Conservation (phyloP, 2,888 invertebrate genomes). For the Melanophora roralis region DNA sequence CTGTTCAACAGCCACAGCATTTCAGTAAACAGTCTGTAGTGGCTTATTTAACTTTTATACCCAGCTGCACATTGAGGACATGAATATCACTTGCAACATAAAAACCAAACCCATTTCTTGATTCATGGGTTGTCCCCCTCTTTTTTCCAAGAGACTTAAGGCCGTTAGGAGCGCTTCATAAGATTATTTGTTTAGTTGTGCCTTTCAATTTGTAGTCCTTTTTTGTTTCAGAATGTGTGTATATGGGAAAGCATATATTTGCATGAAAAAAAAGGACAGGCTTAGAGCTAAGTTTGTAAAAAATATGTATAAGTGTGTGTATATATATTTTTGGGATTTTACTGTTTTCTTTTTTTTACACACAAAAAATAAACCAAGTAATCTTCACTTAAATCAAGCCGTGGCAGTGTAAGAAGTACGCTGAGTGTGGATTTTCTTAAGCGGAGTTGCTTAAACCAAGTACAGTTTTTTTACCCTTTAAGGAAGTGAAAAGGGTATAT, state of each 20-base stretch:
- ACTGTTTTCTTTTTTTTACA: too few species aligned
- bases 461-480: too few species aligned
- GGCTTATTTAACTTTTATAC: conserved; percentile 55
- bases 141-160: conserved; percentile 11
- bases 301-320: not conserved
- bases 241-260: not conserved
- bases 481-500: too few species aligned
- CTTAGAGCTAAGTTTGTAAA: conserved; percentile 4
- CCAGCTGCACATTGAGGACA: conserved; percentile 53
- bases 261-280: not conserved
- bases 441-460: too few species aligned
- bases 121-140: not conserved
- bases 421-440: too few species aligned
- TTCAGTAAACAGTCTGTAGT: conserved; percentile 15
- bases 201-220: not conserved
- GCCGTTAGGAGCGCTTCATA: conserved; percentile 17
- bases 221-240: not conserved
- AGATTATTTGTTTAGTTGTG: not conserved
- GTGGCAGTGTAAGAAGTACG: too few species aligned
- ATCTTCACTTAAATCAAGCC: too few species aligned
- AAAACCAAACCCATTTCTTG: too few species aligned
- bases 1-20: not conserved
- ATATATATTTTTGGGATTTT: too few species aligned
- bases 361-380: too few species aligned
- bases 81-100: conserved; percentile 38